phyloP scores from a whole-genome alignment of 2,797 vertebrate species.

The Sphenodon punctatus region DNA sequence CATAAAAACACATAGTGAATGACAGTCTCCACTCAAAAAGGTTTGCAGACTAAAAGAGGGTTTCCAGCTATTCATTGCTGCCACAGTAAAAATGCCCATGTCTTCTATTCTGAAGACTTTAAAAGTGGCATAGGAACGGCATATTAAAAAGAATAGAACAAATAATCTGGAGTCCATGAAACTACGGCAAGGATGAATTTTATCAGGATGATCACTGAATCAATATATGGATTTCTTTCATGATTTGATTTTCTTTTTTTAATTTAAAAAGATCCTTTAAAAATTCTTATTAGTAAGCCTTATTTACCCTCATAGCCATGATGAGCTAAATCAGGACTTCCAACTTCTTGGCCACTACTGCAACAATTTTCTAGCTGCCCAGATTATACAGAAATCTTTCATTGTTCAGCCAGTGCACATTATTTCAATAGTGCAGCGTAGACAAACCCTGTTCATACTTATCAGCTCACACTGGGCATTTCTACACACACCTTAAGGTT shows the following conservation, averaged over 20 bases:
- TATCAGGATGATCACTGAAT: neutral
- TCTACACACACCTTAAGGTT: too few species aligned
- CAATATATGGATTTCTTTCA: neutral
- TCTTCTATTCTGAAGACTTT: neutral
- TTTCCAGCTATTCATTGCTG: too few species aligned
- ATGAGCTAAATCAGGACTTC: slow-evolving; percentile 6
- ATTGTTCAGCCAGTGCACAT: too few species aligned
- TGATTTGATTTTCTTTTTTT: neutral
- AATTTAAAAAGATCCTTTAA: neutral
- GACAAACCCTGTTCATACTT: too few species aligned
- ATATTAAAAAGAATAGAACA: neutral
- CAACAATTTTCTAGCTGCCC: too few species aligned
- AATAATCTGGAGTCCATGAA: neutral
- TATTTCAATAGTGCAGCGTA: too few species aligned
- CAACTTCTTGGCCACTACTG: too few species aligned
- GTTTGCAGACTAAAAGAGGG: neutral
- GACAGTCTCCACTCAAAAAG: neutral
- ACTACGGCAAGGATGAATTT: neutral
- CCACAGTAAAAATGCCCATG: too few species aligned
- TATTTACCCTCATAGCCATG: slow-evolving; percentile 2
- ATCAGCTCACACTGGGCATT: too few species aligned
- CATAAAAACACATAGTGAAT: too few species aligned
- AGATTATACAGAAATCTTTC: too few species aligned
- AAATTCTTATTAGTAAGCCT: slow-evolving; percentile 18
- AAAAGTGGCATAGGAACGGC: neutral